Evolutionary conservation across 2,888 invertebrate species (phyloP).

Genomic region (Atethmia centrago): DNA sequence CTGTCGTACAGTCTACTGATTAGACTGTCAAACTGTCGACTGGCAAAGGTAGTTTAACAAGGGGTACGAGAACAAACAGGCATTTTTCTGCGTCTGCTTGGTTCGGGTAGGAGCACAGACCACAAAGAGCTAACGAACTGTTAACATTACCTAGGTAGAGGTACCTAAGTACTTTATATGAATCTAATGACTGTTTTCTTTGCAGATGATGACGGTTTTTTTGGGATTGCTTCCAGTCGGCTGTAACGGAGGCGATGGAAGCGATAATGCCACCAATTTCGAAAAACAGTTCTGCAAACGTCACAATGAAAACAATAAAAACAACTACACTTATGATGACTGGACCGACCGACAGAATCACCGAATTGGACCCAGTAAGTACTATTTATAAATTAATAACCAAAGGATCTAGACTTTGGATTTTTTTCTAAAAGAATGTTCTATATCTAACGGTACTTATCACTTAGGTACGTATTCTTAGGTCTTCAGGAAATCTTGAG

Average conservation of each 20-base stretch:
- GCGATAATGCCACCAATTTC: background rate
- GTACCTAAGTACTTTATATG: background rate
- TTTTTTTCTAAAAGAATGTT: background rate
- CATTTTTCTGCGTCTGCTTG: background rate
- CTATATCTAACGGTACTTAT: too few species aligned
- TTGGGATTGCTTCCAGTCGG: constrained; percentile 31
- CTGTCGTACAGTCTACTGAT: background rate
- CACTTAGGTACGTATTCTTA: background rate
- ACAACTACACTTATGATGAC: constrained; percentile 11
- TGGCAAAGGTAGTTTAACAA: too few species aligned
- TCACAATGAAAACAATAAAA: background rate
- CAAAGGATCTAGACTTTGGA: background rate
- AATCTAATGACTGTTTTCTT: background rate
- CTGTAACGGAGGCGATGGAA: background rate
- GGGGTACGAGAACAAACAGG: background rate
- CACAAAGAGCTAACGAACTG: too few species aligned
- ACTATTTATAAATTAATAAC: background rate
- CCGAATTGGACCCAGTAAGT: constrained; percentile 30
- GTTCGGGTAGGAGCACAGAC: background rate
- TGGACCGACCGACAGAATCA: constrained; percentile 15
- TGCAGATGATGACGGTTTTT: constrained; percentile 48
- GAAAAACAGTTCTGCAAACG: constrained; percentile 6
- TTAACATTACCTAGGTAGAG: background rate
- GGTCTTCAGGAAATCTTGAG: background rate
- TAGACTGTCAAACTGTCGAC: background rate